Percentiles rank a stretch among this genome's conserved stretches.
Conservation (phyloP, 2,113 vertebrate species). For the Rhadina sibilatrix region DNA sequence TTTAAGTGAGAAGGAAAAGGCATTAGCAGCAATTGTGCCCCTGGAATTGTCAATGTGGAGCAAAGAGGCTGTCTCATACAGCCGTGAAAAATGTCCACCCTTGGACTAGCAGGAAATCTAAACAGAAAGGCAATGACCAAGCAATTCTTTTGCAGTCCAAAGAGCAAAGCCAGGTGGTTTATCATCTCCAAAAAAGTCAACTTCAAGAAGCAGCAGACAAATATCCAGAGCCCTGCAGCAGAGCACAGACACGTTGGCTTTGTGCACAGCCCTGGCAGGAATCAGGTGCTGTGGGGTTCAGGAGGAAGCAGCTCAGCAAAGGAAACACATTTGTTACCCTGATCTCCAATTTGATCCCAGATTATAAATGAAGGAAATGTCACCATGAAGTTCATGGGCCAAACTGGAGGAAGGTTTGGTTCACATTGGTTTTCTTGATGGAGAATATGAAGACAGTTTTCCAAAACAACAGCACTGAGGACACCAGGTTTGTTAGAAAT, state of each 20-base stretch:
- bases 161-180: background rate
- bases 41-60: background rate
- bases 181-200: background rate
- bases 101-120: background rate
- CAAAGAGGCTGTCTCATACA: background rate
- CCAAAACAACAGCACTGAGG: background rate
- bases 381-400: background rate
- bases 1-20: slow-evolving; percentile 21
- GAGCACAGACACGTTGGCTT: background rate
- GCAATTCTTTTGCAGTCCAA: background rate
- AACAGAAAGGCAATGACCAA: background rate
- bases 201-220: background rate
- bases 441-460: background rate
- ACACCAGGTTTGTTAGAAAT: background rate
- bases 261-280: fast-evolving
- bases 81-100: background rate
- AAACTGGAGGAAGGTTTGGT: background rate
- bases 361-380: background rate
- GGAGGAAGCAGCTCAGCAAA: background rate
- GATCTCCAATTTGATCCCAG: background rate
- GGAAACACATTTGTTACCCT: background rate
- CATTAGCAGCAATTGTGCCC: background rate
- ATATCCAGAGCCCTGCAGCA: background rate
- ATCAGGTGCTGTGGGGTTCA: background rate
- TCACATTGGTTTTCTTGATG: background rate